These are phyloP conservation scores for Dicrurus megarhynchus DNA, from an alignment of 2,113 vertebrate species.

Conservation along the genomic window DNA sequence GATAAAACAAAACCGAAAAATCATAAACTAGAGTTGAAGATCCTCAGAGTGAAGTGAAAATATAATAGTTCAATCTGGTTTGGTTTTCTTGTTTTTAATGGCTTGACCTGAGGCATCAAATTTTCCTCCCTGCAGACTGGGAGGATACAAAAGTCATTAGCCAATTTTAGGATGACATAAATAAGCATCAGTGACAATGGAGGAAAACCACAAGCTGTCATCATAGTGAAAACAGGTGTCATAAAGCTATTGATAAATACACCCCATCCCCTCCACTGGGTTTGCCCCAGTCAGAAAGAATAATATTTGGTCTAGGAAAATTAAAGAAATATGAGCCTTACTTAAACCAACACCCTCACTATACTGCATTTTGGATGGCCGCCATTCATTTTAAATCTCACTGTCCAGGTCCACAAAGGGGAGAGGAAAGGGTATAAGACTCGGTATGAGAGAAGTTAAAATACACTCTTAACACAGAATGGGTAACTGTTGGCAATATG, in stretches of 20 bases:
- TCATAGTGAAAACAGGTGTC: not conserved
- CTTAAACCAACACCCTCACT: not conserved
- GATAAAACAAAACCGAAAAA: slow-evolving; percentile 59
- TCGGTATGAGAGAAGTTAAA: not conserved
- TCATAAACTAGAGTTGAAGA: not conserved
- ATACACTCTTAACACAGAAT: not conserved
- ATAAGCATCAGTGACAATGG: not conserved
- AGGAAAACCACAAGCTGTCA: not conserved
- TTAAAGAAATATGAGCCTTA: not conserved
- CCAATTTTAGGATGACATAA: not conserved
- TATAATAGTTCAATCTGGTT: not conserved
- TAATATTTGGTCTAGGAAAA: not conserved
- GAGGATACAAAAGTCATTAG: not conserved
- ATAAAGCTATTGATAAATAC: not conserved
- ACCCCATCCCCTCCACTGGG: not conserved
- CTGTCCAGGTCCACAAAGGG: not conserved
- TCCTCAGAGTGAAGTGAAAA: not conserved
- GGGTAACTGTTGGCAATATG: not conserved
- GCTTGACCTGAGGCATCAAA: not conserved
- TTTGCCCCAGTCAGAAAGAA: not conserved
- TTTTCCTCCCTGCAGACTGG: not conserved
- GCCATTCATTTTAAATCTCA: not conserved
- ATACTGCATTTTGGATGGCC: not conserved
- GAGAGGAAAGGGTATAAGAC: not conserved
- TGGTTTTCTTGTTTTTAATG: not conserved